Evolutionary conservation across 2,797 vertebrate genomes (phyloP).

Genomic region (Antrozous pallidus): DNA sequence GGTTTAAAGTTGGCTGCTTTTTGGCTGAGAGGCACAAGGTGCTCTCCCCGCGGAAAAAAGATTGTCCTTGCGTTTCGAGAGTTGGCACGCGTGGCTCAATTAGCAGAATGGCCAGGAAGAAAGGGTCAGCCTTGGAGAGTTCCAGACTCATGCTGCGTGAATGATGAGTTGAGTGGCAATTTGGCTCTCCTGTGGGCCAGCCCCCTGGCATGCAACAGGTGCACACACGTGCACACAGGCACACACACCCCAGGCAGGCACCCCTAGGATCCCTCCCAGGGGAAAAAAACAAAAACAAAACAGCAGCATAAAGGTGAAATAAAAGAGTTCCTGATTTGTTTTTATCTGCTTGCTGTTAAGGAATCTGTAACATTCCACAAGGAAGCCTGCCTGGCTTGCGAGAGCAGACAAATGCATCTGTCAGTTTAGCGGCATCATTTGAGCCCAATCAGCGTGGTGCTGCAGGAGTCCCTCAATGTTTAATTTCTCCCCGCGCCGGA

Average conservation of each 20-base stretch:
- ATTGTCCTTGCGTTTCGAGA: slow-evolving; percentile 61
- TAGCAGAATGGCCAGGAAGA: slow-evolving; percentile 56
- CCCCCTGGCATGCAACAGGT: neutral
- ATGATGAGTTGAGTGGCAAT: neutral
- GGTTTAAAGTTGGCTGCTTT: slow-evolving; percentile 75
- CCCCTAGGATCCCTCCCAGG: neutral
- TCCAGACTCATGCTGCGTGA: neutral
- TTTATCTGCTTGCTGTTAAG: slow-evolving; percentile 47
- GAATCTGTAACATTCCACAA: slow-evolving; percentile 52
- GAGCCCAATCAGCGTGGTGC: slow-evolving; percentile 39
- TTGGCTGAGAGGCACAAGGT: slow-evolving; percentile 75
- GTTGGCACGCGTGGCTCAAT: slow-evolving; percentile 57
- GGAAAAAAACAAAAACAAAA: neutral
- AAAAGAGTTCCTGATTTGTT: slow-evolving; percentile 33
- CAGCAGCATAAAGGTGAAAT: neutral
- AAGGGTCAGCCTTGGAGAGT: slow-evolving; percentile 53
- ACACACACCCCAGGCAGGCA: neutral
- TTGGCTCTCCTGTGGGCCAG: slow-evolving; percentile 26
- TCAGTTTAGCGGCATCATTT: slow-evolving; percentile 51
- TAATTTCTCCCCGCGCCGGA: slow-evolving; percentile 52
- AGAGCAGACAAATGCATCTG: slow-evolving; percentile 46
- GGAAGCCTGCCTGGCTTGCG: slow-evolving; percentile 1
- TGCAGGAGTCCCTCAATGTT: slow-evolving; percentile 63
- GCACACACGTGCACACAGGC: neutral
- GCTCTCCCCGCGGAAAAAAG: slow-evolving; percentile 65